These are phyloP conservation scores for Atrina japonica DNA, from an alignment of 2,888 invertebrate species.

Conservation along the genomic window DNA sequence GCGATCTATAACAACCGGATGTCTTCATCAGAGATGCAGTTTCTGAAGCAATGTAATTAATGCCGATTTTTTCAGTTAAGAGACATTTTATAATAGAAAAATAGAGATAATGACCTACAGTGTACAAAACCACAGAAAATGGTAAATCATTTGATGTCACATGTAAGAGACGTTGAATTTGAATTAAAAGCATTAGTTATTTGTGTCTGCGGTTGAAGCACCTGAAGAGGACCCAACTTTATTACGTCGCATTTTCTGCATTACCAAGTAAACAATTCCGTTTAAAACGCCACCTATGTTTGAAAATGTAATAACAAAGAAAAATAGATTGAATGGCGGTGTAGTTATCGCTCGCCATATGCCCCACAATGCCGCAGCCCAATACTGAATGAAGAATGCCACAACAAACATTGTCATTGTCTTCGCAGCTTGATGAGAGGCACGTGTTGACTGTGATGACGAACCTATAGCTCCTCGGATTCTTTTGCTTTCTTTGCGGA, in stretches of 20 bases:
- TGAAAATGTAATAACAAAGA: constrained; percentile 53
- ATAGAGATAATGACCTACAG: no score
- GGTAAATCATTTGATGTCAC: no score
- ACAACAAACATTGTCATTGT: constrained; percentile 56
- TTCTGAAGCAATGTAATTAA: no score
- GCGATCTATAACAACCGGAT: no score
- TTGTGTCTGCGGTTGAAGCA: no score
- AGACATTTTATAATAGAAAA: no score
- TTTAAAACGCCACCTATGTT: constrained; percentile 55
- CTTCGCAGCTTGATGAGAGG: constrained; percentile 49
- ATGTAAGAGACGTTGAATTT: no score
- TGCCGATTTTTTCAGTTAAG: no score
- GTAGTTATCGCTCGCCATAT: constrained; percentile 43
- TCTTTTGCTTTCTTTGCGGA: constrained; percentile 41
- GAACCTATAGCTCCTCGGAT: constrained; percentile 23
- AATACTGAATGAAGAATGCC: constrained; percentile 56
- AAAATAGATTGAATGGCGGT: constrained; percentile 48
- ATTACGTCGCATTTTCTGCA: constrained; percentile 9
- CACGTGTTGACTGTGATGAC: constrained; percentile 33
- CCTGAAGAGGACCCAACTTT: no score
- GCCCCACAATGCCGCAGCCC: constrained; percentile 53
- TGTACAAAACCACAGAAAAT: no score
- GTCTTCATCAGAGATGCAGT: no score
- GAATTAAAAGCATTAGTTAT: no score
- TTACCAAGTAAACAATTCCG: constrained; percentile 47